Evolutionary conservation across 2,797 vertebrate species (phyloP).

Genomic region (Avahi laniger): DNA sequence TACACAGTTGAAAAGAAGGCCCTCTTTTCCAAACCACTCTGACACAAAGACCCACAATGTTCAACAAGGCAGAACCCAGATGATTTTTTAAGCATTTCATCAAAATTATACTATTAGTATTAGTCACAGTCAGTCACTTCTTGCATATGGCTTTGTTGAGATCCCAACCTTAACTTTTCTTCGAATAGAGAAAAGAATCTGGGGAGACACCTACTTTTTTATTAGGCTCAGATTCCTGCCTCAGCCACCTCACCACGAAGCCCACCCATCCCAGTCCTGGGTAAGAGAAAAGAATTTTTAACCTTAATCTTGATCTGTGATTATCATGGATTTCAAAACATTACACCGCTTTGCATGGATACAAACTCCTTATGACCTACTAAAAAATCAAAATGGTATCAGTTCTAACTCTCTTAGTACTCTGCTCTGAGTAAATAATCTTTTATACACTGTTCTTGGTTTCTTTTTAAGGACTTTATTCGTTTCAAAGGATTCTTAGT

Average conservation of each 20-base stretch:
- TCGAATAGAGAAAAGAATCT: constrained; percentile 13
- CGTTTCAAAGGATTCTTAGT: constrained; percentile 12
- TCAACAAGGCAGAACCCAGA: neutral
- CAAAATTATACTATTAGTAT: constrained; percentile 28
- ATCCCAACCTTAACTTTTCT: neutral
- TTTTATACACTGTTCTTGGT: neutral
- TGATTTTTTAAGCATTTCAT: neutral
- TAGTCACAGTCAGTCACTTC: neutral
- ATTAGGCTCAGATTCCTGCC: neutral
- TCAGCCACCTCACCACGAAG: neutral
- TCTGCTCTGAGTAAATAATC: neutral
- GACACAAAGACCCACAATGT: neutral
- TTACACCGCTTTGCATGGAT: neutral
- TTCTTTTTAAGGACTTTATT: neutral
- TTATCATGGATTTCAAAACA: neutral
- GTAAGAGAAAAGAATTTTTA: neutral
- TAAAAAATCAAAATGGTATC: neutral
- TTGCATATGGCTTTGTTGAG: neutral
- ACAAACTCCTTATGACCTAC: neutral
- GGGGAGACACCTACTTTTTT: neutral
- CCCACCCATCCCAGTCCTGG: neutral
- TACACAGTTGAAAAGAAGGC: neutral
- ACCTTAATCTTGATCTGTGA: neutral
- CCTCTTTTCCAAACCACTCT: constrained; percentile 25
- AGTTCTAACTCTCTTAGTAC: neutral